These are phyloP conservation scores for Bombus waltoni DNA, from an alignment of 1,140 invertebrate species.

Conservation along the genomic window DNA sequence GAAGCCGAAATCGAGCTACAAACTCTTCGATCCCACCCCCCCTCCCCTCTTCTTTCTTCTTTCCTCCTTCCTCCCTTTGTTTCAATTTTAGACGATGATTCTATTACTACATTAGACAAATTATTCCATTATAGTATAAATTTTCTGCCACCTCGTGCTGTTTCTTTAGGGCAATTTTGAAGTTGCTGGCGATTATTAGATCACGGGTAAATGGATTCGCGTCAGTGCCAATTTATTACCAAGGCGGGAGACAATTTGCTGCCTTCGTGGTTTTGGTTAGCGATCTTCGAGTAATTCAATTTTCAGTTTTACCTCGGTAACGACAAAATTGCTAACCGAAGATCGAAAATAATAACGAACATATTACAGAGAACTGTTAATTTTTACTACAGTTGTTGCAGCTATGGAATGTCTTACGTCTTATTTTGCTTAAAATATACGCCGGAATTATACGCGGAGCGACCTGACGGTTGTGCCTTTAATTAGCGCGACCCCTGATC, in stretches of 20 bases:
- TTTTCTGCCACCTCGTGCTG: neutral
- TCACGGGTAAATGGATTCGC: neutral
- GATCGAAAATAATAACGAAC: neutral
- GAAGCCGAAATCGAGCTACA: conserved; percentile 31
- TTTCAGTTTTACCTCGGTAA: too few species aligned
- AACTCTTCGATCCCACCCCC: neutral
- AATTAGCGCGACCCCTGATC: conserved; percentile 61
- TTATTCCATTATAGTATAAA: conserved; percentile 25
- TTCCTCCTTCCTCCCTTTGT: neutral
- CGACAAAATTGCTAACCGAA: too few species aligned
- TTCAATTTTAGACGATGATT: neutral
- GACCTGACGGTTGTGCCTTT: conserved; percentile 44
- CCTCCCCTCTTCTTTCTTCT: too few species aligned
- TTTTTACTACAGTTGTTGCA: neutral
- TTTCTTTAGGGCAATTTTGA: neutral
- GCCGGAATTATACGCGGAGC: conserved; percentile 47
- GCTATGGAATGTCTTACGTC: neutral
- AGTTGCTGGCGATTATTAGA: neutral
- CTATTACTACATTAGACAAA: conserved; percentile 18
- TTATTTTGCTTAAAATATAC: conserved; percentile 52
- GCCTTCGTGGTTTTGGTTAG: neutral
- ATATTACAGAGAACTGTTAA: neutral
- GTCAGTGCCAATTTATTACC: neutral
- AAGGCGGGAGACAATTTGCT: neutral
- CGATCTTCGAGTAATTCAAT: too few species aligned